phyloP scores from a whole-genome alignment of 2,888 invertebrate genomes.

The Rhorus exstirpatorius region DNA sequence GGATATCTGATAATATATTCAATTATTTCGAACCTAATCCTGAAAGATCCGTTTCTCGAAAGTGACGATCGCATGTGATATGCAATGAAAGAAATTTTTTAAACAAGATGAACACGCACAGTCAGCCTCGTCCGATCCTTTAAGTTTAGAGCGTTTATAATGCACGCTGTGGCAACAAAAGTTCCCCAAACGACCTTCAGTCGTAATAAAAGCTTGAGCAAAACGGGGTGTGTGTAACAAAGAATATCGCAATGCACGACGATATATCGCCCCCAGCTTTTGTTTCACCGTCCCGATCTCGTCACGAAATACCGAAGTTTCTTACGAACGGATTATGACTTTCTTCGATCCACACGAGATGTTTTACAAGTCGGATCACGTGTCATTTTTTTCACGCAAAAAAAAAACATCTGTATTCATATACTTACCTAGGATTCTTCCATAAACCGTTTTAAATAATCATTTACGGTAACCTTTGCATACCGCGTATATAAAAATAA shows the following conservation, averaged over 20 bases:
- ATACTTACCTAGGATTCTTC: too few species aligned
- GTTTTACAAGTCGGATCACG: not conserved
- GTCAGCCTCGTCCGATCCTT: constrained; percentile 11
- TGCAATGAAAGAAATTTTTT: constrained; percentile 25
- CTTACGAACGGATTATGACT: constrained; percentile 1
- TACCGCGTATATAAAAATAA: too few species aligned
- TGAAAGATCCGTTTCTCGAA: constrained; percentile 39
- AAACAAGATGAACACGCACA: constrained; percentile 14
- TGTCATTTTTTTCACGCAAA: constrained; percentile 17
- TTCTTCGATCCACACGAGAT: constrained; percentile 6
- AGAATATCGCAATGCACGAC: constrained; percentile 32
- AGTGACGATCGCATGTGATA: constrained; percentile 56
- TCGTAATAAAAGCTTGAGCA: constrained; percentile 19
- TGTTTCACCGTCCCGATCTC: not conserved
- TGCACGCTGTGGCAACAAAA: constrained; percentile 41
- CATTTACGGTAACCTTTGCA: too few species aligned
- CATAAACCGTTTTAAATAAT: too few species aligned
- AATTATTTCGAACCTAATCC: not conserved
- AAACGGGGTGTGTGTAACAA: constrained; percentile 11
- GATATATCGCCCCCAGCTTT: constrained; percentile 20
- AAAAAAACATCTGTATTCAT: too few species aligned
- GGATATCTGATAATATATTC: too few species aligned
- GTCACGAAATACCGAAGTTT: constrained; percentile 33
- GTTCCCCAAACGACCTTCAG: too few species aligned
- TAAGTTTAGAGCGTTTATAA: constrained; percentile 42